Percentiles rank a stretch among this genome's conserved stretches.
These are phyloP conservation scores for Palythoa grandis DNA, from an alignment of 92 coral and sea anemone species.

Conservation along the genomic window DNA sequence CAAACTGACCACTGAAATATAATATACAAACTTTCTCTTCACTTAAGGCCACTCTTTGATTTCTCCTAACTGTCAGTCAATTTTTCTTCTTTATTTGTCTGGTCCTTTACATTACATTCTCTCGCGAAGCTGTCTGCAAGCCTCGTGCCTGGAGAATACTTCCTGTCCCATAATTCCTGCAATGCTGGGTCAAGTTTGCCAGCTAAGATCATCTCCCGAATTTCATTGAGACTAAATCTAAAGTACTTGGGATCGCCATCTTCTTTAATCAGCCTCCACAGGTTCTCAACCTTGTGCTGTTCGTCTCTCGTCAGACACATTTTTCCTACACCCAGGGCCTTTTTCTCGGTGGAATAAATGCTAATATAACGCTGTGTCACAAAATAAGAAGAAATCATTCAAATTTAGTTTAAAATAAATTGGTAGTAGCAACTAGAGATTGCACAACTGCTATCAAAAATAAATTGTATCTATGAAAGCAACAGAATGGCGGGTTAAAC, in stretches of 20 bases:
- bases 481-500: too few species aligned
- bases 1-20: too few species aligned
- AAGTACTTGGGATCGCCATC: constrained; percentile 41
- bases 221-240: constrained; percentile 76
- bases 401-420: neutral
- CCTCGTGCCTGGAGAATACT: constrained; percentile 22
- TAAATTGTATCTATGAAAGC: too few species aligned
- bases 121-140: constrained; percentile 55
- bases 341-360: constrained; percentile 69
- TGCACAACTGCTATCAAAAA: too few species aligned
- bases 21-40: neutral
- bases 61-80: neutral
- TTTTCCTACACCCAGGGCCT: constrained; percentile 70
- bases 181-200: constrained; percentile 61
- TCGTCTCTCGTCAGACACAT: constrained; percentile 61
- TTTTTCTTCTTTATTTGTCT: neutral
- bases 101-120: constrained; percentile 61
- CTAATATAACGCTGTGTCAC: constrained; percentile 65
- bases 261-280: constrained; percentile 72
- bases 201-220: constrained; percentile 76
- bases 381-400: neutral
- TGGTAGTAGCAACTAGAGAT: too few species aligned
- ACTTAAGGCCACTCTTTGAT: too few species aligned
- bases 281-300: constrained; percentile 52
- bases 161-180: constrained; percentile 71